Base-by-base conservation (phyloP, 1,140 invertebrate species). In the Coenobita brevimanus region DNA sequence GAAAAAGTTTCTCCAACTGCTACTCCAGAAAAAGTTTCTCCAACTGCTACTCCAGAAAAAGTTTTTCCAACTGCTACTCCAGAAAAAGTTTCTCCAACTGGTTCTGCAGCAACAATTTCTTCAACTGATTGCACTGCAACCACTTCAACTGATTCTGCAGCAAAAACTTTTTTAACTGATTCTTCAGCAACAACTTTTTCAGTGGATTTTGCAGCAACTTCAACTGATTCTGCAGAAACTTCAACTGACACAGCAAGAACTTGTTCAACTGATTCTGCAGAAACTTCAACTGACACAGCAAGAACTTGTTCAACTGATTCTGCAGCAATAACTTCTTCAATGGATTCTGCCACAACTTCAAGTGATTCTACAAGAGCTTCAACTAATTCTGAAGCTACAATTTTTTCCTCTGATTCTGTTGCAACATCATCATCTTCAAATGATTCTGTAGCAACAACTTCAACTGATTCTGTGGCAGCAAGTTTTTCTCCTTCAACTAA, bases 401-500 rank as follows among this genome's bases (percentile, higher is more conserved):
- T 15, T 71, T 54, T 15, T 41, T 38, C 33, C 27, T 3, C 27
- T 38, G 73, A 10, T 54, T 83, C 67, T 54, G 24, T 41, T 82
- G 33, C 43, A 75, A 71, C 62, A n/a, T 82, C 64, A 41, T 3
- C 36, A 6, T 41, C 73, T 41, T 76, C 38, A 75, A n/a, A n/a
- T n/a, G n/a, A n/a, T n/a, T n/a, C n/a, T n/a, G n/a, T n/a, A n/a
- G 38, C 13, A 38, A 75, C 71, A 2, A 75, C 38, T 75, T 41
- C 71, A 75, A 38, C 38, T 75, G 36, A 15, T 69, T 69, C 64
- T 60, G 15, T 60, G 1, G 24, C 54, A 69, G 24, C 64, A 69
- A 33, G 0, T 69, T 33, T 75, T 15, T 10, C 10, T 75, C 15
- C 21, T 38, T 75, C 71, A 75, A 75, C 38, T 75, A 17, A 24